Percentiles rank a stretch among this genome's conserved stretches.
Conservation (phyloP, 1,140 invertebrate genomes). For the Panagrolaimus sp. region DNA sequence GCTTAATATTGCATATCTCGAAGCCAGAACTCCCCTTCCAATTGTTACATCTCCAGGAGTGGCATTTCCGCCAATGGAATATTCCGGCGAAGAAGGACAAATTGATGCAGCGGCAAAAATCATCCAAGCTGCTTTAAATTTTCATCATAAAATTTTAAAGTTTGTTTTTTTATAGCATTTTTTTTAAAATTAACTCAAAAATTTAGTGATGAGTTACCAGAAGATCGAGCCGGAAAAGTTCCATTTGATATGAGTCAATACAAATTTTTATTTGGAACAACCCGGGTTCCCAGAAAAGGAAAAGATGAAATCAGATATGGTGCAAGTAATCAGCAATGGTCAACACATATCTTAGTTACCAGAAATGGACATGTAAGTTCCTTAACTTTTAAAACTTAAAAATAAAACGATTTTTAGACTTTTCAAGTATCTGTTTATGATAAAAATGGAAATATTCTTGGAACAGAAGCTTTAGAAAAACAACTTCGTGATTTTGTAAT, state of each 20-base stretch:
- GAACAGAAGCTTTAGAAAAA: constrained; percentile 31
- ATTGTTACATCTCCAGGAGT: constrained; percentile 52
- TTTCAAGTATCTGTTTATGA: constrained; percentile 52
- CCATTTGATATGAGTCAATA: constrained; percentile 57
- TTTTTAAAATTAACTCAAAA: constrained; percentile 22
- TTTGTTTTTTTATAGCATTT: constrained; percentile 19
- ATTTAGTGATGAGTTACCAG: constrained; percentile 38
- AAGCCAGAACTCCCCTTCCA: constrained; percentile 47
- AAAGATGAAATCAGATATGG: constrained; percentile 43
- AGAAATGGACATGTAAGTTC: constrained; percentile 51
- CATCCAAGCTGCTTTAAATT: constrained; percentile 44
- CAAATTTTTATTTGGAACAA: constrained; percentile 50
- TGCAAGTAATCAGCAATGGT: constrained; percentile 17
- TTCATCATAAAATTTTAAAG: constrained; percentile 44
- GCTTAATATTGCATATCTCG: constrained; percentile 51
- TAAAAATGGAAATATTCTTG: constrained; percentile 27
- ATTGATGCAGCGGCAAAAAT: constrained; percentile 52
- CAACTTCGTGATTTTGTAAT: constrained; percentile 31
- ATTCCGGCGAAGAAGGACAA: constrained; percentile 43
- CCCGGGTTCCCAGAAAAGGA: constrained; percentile 39
- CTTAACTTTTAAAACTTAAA: too few species aligned
- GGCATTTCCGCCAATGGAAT: constrained; percentile 47
- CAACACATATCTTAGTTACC: constrained; percentile 46
- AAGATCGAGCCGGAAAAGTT: constrained; percentile 43
- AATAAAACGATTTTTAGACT: constrained; percentile 30